Base-by-base conservation (phyloP, 2,113 vertebrate genomes). In the Thunnus maccoyii region DNA sequence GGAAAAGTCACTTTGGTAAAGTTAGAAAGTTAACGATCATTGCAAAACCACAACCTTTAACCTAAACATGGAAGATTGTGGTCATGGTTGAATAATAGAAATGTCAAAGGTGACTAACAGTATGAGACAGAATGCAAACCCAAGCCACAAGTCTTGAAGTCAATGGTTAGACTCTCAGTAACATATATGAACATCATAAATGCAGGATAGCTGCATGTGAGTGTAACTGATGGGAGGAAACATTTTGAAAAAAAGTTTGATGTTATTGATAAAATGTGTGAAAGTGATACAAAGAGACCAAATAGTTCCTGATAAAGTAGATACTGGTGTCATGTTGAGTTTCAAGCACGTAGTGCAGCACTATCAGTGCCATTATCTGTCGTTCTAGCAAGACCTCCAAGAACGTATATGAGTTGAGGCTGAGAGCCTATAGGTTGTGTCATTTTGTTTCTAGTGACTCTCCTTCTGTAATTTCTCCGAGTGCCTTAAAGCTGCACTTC, bases 21-120 rank as follows among this genome's bases (percentile, higher is more conserved):
- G 32, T 25, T 8, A 12, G n/a, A 15, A 63, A 41, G 36, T 41
- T 41, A 27, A 55, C 15, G 1, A 58, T 58, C 32, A 12, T 27
- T n/a, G 18, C 16, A 30, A 36, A 66, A 56, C 60, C 22, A 46
- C 22, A 71, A 36, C 25, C 2, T 44, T 14, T 80, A 4, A 22
- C 22, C 5, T 13, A 13, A 52, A 30, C 20, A 46, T 60, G 54
- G 16, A 72, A 51, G 9, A n/a, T 8, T 27, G 6, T n/a, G 11
- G 18, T 58, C 20, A 22, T 48, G 32, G 18, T 13, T 57, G 25
- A 76, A 32, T 17, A 20, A 65, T 51, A 12, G 3, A 64, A 66
- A 15, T 56, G 44, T 58, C 30, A 58, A 50, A 66, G 17, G 62
- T 60, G 55, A 75, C 50, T 50, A 50, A 70, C 16, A 20, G 3